Evolutionary conservation across 2,113 vertebrate genomes (phyloP), one percentile per base, ranked within the genome.

Genomic region (human (Homo sapiens)): DNA sequence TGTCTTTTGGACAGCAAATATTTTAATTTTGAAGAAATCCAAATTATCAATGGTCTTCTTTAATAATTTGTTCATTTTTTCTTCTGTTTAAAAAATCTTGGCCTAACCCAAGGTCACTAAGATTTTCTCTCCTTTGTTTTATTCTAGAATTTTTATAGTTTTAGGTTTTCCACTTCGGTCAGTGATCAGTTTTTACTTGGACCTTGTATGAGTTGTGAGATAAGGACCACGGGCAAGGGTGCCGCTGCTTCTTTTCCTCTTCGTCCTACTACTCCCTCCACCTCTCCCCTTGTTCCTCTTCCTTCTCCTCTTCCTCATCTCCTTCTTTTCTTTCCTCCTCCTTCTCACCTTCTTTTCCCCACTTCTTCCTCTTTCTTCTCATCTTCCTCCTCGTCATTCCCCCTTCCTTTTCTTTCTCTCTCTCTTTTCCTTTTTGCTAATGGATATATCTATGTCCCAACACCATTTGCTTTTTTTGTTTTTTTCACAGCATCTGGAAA

Each of bases 11-110:
- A 95, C 40, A 93, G 57, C 48, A 95, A 72, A 70, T 76, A 6
- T 76, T 80, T 93, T 57, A 82, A 83, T 89, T 81, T 91, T 23
- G 68, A 78, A 76, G 61, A 68, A 95, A 90, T 92, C 13, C 20
- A 92, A 40, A 70, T 45, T 52, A 89, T 78, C 4, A 30, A 4
- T 32, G 20, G 32, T 80, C 93, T 88, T 43, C 20, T 86, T 84
- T 88, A 81, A 30, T 78, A 76, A 75, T 90, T 89, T 87, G 13
- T 72, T 35, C 5, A 64, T 93, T 90, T 91, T 73, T 27, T 91
- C 43, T 82, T 18, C 43, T 79, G 48, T 48, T 90, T 85, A 59
- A 72, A 57, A 90, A 94, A 75, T 79, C 48, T 73, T 87, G 59
- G 30, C 35, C 88, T 92, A 82, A 79, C 20, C 23, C 35, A 78